Percentiles rank a stretch among this genome's conserved stretches.
phyloP scores from a whole-genome alignment of 1,140 invertebrate genomes.

The Samia ricini region DNA sequence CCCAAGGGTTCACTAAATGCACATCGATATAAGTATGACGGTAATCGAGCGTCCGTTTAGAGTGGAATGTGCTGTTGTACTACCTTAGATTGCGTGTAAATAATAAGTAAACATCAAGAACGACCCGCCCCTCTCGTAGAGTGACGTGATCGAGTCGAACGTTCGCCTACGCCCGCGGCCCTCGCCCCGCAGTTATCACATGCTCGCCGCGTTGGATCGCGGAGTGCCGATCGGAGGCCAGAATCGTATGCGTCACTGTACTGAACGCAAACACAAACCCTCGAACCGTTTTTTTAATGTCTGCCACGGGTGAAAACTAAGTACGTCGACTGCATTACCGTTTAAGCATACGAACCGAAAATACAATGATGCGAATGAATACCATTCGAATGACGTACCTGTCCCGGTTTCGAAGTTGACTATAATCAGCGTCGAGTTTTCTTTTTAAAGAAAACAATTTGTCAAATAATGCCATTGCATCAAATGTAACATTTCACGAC shows the following conservation, averaged over 20 bases:
- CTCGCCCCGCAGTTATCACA: constrained; percentile 59
- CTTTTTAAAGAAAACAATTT: constrained; percentile 68
- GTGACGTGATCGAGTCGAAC: constrained; percentile 43
- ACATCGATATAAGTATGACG: constrained; percentile 42
- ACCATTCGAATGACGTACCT: constrained; percentile 61
- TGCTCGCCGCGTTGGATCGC: constrained; percentile 32
- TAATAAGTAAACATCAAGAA: constrained; percentile 63
- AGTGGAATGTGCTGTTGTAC: constrained; percentile 72
- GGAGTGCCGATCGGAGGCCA: constrained; percentile 27
- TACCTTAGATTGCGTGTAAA: constrained; percentile 55
- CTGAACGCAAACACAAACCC: constrained; percentile 14
- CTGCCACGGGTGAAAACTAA: constrained; percentile 20
- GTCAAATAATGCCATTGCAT: constrained; percentile 70
- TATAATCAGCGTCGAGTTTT: constrained; percentile 63
- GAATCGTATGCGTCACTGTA: constrained; percentile 48
- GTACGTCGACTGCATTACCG: constrained; percentile 45
- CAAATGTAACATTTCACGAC: constrained; percentile 47
- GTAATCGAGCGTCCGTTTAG: constrained; percentile 38
- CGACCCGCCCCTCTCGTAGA: constrained; percentile 49
- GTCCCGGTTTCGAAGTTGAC: constrained; percentile 54
- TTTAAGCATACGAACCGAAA: constrained; percentile 54
- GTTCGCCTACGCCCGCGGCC: constrained; percentile 46
- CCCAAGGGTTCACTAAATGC: constrained; percentile 63
- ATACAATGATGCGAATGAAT: constrained; percentile 38
- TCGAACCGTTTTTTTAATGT: constrained; percentile 16